Evolutionary conservation across 2,888 invertebrate genomes (phyloP).

Genomic region (Cantharis flavilabris): DNA sequence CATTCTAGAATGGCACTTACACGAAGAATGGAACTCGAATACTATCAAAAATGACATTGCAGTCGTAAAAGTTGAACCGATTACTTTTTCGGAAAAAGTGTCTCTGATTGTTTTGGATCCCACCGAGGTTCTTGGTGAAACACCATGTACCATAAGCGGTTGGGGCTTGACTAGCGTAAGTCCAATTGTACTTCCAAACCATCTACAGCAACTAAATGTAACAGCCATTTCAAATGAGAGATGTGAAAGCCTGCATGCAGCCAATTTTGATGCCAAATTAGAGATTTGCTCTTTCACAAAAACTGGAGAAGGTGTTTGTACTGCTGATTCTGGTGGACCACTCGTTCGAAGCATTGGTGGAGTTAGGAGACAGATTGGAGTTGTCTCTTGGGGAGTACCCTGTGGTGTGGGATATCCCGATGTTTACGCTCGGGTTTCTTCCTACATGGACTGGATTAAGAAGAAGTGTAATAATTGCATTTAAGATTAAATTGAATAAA

Average conservation of each 20-base stretch:
- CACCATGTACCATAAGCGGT: conserved; percentile 12
- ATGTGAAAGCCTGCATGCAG: conserved; percentile 47
- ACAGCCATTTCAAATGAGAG: conserved; percentile 57
- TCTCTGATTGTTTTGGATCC: conserved; percentile 15
- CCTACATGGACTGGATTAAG: conserved; percentile 57
- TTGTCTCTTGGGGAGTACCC: conserved; percentile 61
- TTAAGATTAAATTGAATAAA: no score
- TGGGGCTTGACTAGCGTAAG: conserved; percentile 39
- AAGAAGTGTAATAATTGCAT: neutral
- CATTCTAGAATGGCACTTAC: conserved; percentile 52
- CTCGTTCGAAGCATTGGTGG: conserved; percentile 51
- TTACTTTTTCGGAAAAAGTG: conserved; percentile 20
- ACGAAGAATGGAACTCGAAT: conserved; percentile 53
- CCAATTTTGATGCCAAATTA: conserved; percentile 25
- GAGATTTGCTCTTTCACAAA: conserved; percentile 65
- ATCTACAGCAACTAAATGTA: conserved; percentile 61
- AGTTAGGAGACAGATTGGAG: conserved; percentile 51
- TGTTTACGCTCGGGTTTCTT: conserved; percentile 58
- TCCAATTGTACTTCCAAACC: conserved; percentile 55
- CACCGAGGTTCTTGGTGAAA: conserved; percentile 11
- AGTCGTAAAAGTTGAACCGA: conserved; percentile 24
- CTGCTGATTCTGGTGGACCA: conserved; percentile 63
- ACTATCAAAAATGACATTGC: conserved; percentile 34
- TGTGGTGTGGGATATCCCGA: conserved; percentile 61
- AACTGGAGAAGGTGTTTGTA: conserved; percentile 62